Base-by-base conservation (phyloP, 2,797 vertebrate species). In the Cynopterus sphinx region DNA sequence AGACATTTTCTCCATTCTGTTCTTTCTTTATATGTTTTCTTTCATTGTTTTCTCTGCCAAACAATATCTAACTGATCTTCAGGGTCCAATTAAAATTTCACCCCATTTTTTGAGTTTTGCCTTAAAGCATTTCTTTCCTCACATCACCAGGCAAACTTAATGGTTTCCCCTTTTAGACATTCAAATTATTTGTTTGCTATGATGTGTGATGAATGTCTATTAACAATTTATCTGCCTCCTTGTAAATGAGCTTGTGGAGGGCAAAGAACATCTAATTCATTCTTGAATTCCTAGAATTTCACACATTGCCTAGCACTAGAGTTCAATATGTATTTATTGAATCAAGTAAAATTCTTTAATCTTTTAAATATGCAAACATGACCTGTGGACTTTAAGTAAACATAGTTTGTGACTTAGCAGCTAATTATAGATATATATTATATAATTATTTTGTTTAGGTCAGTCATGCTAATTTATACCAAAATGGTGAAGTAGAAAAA, bases 311-410 rank as follows among this genome's bases (percentile, higher is more conserved):
- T 71, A 77, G 19, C 2, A 79, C 15, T 79, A 0, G 3, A 57
- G 26, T 91, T 71, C 53, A 88, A 88, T 75, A 91, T 82, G 87
- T 96, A 90, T 67, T 95, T 87, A 75, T 41, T 57, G 49, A 87
- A 57, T 78, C 17, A 85, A 91, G 31, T 90, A 93, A 74, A 91
- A 53, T 33, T 82, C 6, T 84, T 6, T 74, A 77, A 59, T 33
- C 4, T 93, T 88, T 65, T 95, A 39, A 91, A 91, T 92, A 88
- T 46, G 9, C 53, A 85, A 90, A 57, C 28, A 46, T 11, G 33
- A 33, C 10, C 3, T 46, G 17, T 61, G 2, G 87, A 33, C 53
- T 11, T 96, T 87, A 87, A 87, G 31, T 71, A 91, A 95, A 83
- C 10, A n/a, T 43, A 4, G 0, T 4, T 86, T 82, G 78, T 67